Base-by-base conservation (phyloP, 2,888 invertebrate species). In the Aphelenchoides bicaudatus region DNA sequence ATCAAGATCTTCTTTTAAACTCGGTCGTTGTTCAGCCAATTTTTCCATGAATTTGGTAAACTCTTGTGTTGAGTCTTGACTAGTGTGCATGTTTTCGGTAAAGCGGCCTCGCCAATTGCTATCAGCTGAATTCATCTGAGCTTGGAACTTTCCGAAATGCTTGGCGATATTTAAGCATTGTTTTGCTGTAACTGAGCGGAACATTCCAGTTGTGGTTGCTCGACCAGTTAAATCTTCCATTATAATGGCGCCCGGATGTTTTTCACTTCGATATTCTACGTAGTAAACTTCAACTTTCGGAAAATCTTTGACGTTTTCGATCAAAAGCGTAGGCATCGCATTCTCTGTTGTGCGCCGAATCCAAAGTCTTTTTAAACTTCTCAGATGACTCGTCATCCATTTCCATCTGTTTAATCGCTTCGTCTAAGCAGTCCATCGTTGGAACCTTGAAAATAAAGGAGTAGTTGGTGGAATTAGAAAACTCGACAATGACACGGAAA, bases 291-390 rank as follows among this genome's bases (percentile, higher is more conserved):
- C 25, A 1, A 56, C 55, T 10, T 2, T 3, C 1, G 56, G 56
- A n/a, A 56, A 58, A 37, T 58, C 56, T 56, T 56, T 16, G 43
- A 56, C 19, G 2, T 21, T 21, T 2, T 8, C 10, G 21, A 56
- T 13, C 25, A 58, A 16, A n/a, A 8, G 16, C 19, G 37, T 57
- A 57, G 58, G 34, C 28, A 8, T 19, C 56, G 56, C 56, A 56
- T 29, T 56, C 56, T 13, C 54, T 21, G 5, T 56, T 56, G 25
- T 56, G 56, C 8, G 47, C 19, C 10, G 52, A 29, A 8, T 8
- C 10, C 2, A 58, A 13, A 6, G 28, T 29, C 16, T 60, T 34
- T 23, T 29, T n/a, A 13, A 58, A 13, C 19, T 2, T 57, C 2
- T 58, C 10, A 8, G 56, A 6, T 21, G 10, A 10, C 43, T 10